These are phyloP conservation scores for Mimachlamys varia DNA, from an alignment of 2,888 invertebrate genomes.

Conservation along the genomic window DNA sequence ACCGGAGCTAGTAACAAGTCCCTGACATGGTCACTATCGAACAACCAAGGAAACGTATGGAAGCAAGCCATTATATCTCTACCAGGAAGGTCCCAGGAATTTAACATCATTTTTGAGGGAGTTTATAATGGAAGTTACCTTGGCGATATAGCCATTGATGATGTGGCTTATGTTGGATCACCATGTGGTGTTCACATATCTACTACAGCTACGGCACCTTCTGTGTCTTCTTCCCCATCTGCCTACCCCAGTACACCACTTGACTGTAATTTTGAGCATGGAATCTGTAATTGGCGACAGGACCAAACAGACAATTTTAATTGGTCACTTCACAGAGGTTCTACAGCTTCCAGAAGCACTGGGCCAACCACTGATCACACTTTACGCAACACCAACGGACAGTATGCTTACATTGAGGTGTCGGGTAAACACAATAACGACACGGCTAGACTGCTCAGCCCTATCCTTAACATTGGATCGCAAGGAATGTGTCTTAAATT, in stretches of 20 bases:
- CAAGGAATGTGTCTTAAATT: conserved; percentile 75
- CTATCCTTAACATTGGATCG: conserved; percentile 53
- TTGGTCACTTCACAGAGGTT: conserved; percentile 70
- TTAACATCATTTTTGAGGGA: conserved; percentile 75
- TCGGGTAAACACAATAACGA: conserved; percentile 59
- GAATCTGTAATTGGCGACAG: conserved; percentile 74
- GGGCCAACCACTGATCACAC: conserved; percentile 78
- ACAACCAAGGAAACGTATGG: conserved; percentile 75
- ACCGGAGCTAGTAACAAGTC: conserved; percentile 37
- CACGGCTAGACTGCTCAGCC: conserved; percentile 71
- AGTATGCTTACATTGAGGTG: conserved; percentile 72
- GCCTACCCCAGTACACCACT: conserved; percentile 67
- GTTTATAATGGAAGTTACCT: conserved; percentile 68
- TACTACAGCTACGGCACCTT: conserved; percentile 47
- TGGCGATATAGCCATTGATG: conserved; percentile 79
- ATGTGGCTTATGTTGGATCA: conserved; percentile 62
- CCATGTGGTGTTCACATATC: conserved; percentile 57
- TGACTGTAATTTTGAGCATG: conserved; percentile 75
- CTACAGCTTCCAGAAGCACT: conserved; percentile 65
- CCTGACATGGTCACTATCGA: conserved; percentile 58
- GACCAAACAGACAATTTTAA: conserved; percentile 73
- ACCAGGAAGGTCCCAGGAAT: conserved; percentile 47
- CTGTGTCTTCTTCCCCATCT: conserved; percentile 57
- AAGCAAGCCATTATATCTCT: conserved; percentile 57
- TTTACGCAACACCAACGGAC: conserved; percentile 68